Conservation (phyloP, 2,113 vertebrate genomes). For the Crotophaga sulcirostris region DNA sequence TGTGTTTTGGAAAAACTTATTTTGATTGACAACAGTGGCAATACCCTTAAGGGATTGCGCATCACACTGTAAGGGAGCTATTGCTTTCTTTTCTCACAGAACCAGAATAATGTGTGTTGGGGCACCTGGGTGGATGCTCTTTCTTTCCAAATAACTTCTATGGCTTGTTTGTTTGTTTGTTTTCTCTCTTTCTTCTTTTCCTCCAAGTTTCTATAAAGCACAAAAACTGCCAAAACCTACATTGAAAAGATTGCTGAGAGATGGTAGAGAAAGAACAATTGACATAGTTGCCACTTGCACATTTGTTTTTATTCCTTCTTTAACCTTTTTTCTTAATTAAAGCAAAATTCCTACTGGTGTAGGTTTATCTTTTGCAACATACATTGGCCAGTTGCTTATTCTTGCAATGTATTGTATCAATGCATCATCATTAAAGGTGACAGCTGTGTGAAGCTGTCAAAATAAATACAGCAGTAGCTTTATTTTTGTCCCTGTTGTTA, state of each 20-base stretch:
- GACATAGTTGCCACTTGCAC: neutral
- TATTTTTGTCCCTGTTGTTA: neutral
- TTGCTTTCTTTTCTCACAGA: neutral
- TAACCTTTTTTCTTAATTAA: neutral
- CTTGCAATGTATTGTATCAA: neutral
- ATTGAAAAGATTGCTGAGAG: neutral
- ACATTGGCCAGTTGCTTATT: neutral
- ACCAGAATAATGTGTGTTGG: neutral
- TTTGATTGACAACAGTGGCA: slow-evolving; percentile 31
- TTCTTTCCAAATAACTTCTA: neutral
- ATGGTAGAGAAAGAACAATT: neutral
- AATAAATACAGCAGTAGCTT: neutral
- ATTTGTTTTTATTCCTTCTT: neutral
- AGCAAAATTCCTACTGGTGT: neutral
- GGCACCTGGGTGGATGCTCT: neutral
- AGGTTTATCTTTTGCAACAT: neutral
- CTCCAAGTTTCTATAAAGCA: neutral
- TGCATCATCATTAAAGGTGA: neutral
- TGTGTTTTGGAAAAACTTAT: neutral
- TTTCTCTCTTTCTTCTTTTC: neutral
- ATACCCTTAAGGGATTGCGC: slow-evolving; percentile 2
- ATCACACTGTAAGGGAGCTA: neutral
- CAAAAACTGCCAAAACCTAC: neutral
- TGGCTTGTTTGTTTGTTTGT: neutral
- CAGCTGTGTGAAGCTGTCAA: neutral